Conservation (phyloP, 2,888 invertebrate species). For the Steinernema scapterisci region DNA sequence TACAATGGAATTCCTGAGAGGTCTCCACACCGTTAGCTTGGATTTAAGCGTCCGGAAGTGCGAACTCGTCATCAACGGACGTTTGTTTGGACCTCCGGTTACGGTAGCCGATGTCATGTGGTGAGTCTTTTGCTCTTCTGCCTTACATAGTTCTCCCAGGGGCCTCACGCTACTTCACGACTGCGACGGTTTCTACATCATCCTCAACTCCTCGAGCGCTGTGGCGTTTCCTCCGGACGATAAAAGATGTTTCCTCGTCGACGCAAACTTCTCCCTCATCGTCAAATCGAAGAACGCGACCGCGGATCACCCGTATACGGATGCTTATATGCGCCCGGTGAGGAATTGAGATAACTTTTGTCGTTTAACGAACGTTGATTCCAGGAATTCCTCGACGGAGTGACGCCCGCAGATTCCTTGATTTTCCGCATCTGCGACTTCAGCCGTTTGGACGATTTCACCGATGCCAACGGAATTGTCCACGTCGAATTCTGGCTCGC, state of each 20-base stretch:
- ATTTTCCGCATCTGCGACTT: slow-evolving; percentile 9
- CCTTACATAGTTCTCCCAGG: background rate
- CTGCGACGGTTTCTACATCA: background rate
- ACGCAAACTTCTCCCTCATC: slow-evolving; percentile 6
- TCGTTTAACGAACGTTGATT: background rate
- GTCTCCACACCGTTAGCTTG: background rate
- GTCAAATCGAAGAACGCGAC: background rate
- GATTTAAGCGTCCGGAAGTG: background rate
- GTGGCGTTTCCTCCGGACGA: background rate
- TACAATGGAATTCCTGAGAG: background rate
- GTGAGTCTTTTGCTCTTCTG: no score
- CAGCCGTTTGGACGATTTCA: background rate
- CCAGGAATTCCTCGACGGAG: background rate
- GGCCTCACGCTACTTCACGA: background rate
- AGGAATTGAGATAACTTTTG: no score
- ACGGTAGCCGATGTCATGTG: background rate
- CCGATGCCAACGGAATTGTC: background rate
- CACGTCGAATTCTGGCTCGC: slow-evolving; percentile 28
- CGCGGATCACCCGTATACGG: background rate
- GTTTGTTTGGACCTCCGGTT: background rate
- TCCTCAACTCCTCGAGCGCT: background rate
- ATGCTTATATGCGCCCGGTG: background rate
- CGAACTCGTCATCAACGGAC: background rate
- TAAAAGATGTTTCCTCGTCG: background rate
- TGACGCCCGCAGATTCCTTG: background rate